Base-by-base conservation (phyloP, 1,140 invertebrate genomes). In the Bombus confusus region DNA sequence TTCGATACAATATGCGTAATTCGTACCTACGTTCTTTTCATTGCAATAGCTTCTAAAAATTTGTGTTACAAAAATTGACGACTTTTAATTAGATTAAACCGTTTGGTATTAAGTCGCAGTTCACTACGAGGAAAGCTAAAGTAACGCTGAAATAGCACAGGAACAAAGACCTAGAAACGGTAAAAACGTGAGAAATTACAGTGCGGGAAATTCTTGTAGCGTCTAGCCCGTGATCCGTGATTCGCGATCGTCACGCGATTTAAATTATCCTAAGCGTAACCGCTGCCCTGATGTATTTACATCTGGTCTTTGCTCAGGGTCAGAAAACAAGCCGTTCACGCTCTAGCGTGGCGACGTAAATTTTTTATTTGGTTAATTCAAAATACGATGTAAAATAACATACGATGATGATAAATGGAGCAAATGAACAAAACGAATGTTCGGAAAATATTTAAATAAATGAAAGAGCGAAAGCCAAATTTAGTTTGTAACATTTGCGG, bases 331-430 rank as follows among this genome's bases (percentile, higher is more conserved):
- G 52, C 39, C 59, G 59, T 75, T 74, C 31, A 18, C 47, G 47
- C 47, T 22, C 18, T 18, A 52, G 6, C 0, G 5, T 18, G n/a
- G 3, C 37, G 28, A 59, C 41, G 15, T 39, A 9, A 76, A 68
- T 66, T 76, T 83, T 76, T 83, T 83, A 80, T 37, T n/a, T 25
- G 4, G 0, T n/a, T 28, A 62, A 22, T 52, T 81, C 69, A 73
- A 41, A 59, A 9, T 47, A 52, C 22, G 12, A 69, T 34, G 5
- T 12, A n/a, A 52, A 52, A 52, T 52, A 52, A 22, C 22, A 52
- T 52, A 52, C 47, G 18, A 52, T 22, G 47, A 52, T 52, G 47
- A n/a, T n/a, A 41, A 41, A n/a, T 52, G 3, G 1, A 22, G n/a
- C 28, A 39, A 71, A n/a, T 18, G 28, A n/a, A 41, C n/a, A 13